These are phyloP conservation scores for Syngnathus acus DNA, from an alignment of 2,797 vertebrate genomes.

Conservation along the genomic window DNA sequence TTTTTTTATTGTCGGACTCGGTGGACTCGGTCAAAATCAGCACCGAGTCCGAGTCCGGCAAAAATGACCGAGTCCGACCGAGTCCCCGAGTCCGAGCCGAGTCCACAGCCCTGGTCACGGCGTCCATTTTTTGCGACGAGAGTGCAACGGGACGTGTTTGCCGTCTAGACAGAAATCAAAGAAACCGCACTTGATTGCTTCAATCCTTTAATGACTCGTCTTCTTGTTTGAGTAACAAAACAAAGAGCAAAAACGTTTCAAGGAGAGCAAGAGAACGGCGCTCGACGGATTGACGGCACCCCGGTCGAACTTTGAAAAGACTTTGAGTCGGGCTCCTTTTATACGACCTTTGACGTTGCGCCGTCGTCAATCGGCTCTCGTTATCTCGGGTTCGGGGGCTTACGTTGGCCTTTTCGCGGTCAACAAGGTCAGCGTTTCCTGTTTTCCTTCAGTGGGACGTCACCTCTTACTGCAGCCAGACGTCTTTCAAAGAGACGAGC, in stretches of 20 bases:
- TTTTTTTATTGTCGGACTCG: no score
- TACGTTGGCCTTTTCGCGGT: not conserved
- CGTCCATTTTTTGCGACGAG: conserved; percentile 25
- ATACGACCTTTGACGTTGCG: no score
- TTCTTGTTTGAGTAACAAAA: not conserved
- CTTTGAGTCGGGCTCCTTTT: no score
- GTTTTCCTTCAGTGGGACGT: conserved; percentile 1
- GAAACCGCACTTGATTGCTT: not conserved
- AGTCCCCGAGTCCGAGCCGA: no score
- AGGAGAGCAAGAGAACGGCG: not conserved
- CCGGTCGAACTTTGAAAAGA: no score
- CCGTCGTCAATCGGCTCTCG: not conserved
- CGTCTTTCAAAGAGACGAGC: conserved; percentile 32
- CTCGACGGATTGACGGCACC: not conserved
- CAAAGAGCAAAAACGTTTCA: not conserved
- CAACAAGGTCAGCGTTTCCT: not conserved
- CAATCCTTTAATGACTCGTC: not conserved
- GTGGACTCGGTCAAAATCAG: no score
- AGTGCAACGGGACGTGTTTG: conserved; percentile 30
- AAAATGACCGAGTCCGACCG: no score
- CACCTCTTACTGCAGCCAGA: conserved; percentile 19
- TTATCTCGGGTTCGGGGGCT: not conserved
- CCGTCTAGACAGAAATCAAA: conserved; percentile 33
- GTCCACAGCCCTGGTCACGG: conserved; percentile 1
- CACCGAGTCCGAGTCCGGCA: no score